Conservation (phyloP, 2,888 invertebrate genomes). For the Glomeris marginata region DNA sequence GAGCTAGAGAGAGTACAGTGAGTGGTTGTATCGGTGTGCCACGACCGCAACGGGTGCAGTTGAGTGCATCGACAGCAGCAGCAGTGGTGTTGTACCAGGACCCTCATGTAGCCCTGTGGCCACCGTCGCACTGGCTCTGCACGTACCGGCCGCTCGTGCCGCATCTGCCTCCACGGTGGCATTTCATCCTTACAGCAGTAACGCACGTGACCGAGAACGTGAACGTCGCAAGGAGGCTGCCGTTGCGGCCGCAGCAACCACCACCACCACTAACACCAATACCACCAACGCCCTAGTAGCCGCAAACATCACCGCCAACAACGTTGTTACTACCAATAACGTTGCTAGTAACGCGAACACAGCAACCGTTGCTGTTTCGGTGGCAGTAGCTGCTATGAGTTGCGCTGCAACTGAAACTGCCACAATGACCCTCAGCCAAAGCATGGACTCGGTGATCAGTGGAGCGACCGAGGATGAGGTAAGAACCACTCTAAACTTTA, state of each 20-base stretch:
- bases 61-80: no score
- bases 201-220: no score
- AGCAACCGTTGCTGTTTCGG: not conserved
- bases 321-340: constrained; percentile 1
- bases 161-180: constrained; percentile 8
- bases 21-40: no score
- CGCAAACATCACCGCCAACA: not conserved
- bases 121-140: constrained; percentile 13
- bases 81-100: no score
- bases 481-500: constrained; percentile 30
- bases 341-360: constrained; percentile 1
- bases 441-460: constrained; percentile 96
- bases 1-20: no score
- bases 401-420: constrained; percentile 13
- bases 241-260: not conserved
- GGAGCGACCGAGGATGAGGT: constrained; percentile 93
- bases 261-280: not conserved
- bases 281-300: constrained; percentile 5
- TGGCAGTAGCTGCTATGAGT: constrained; percentile 5
- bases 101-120: not conserved
- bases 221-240: not conserved
- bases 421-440: constrained; percentile 61
- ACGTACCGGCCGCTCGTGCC: constrained; percentile 11
- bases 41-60: no score
- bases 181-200: constrained; percentile 10